Conservation (phyloP, 2,113 vertebrate species). For the Tylochromis polylepis region DNA sequence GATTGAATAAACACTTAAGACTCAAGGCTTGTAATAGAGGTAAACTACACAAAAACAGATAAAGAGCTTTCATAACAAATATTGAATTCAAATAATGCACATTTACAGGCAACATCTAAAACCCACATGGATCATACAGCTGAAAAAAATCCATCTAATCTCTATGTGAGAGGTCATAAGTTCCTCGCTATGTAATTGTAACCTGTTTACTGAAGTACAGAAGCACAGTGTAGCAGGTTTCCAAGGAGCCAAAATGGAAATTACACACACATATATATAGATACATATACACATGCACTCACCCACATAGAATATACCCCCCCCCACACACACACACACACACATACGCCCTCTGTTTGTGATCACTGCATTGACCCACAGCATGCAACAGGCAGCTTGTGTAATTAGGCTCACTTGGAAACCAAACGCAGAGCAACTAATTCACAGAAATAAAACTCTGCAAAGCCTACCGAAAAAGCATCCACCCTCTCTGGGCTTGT, state of each 20-base stretch:
- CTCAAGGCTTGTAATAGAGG: neutral
- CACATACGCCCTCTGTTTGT: neutral
- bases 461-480: conserved; percentile 4
- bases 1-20: neutral
- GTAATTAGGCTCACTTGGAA: conserved; percentile 14
- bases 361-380: conserved; percentile 19
- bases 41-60: neutral
- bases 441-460: neutral
- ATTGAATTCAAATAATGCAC: neutral
- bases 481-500: neutral
- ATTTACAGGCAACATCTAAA: conserved; percentile 20
- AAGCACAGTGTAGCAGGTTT: conserved; percentile 25
- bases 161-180: conserved; percentile 4
- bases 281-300: neutral
- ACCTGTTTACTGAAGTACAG: conserved; percentile 9
- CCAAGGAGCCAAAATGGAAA: conserved; percentile 40
- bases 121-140: neutral
- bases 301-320: neutral
- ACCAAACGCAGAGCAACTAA: conserved; percentile 18
- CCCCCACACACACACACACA: neutral
- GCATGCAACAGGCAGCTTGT: neutral
- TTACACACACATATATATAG: too few relatives aligned
- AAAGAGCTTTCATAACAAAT: neutral
- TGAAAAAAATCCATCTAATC: conserved; percentile 19
- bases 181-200: neutral